Evolutionary conservation across 2,888 invertebrate genomes (phyloP).

Genomic region (Eupeodes luniger): DNA sequence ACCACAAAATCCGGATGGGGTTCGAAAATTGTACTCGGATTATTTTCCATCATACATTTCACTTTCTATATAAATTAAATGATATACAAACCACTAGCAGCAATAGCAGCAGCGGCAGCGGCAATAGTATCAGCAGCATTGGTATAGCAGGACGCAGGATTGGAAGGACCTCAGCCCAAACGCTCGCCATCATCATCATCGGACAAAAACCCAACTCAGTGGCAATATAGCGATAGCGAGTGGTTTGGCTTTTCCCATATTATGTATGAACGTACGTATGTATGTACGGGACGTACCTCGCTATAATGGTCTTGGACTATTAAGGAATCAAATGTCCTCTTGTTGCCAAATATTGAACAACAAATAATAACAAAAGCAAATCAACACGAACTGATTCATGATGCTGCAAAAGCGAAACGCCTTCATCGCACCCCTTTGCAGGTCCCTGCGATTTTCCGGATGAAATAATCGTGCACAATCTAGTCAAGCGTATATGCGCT

Average conservation of each 20-base stretch:
- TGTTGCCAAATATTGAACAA: conserved; percentile 62
- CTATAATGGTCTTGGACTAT: conserved; percentile 26
- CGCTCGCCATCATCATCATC: neutral
- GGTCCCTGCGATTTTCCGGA: conserved; percentile 68
- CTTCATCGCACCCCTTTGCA: conserved; percentile 20
- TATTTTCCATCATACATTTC: conserved; percentile 58
- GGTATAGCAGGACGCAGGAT: too few relatives aligned
- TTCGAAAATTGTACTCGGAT: conserved; percentile 27
- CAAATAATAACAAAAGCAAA: conserved; percentile 58
- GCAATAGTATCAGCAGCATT: too few relatives aligned
- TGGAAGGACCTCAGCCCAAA: too few relatives aligned
- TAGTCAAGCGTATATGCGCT: conserved; percentile 66
- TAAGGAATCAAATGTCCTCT: conserved; percentile 62
- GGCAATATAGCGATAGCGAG: neutral
- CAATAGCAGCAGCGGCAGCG: too few relatives aligned
- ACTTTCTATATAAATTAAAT: conserved; percentile 30
- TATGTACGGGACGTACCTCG: too few relatives aligned
- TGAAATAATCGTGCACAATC: conserved; percentile 72
- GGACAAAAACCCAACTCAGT: neutral
- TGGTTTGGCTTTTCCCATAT: neutral
- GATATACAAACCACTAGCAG: neutral
- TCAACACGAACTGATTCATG: conserved; percentile 49
- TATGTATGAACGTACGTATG: neutral
- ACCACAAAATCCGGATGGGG: neutral
- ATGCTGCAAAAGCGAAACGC: conserved; percentile 41